Conservation (phyloP, 37 sponge, comb jelly and placozoan genomes). For the Ianthella basta region DNA sequence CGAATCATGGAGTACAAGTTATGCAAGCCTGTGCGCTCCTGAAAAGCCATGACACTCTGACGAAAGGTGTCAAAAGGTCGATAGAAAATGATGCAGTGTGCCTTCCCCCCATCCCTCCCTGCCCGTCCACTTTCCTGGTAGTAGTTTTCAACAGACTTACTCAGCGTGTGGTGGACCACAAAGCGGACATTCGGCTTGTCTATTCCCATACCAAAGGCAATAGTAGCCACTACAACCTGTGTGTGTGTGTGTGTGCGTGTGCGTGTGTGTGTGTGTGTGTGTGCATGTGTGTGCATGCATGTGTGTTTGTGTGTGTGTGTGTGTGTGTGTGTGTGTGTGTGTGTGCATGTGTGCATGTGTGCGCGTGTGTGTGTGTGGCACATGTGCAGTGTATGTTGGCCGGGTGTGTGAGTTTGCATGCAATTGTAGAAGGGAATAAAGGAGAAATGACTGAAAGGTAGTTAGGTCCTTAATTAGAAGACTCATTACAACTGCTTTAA, state of each 20-base stretch:
- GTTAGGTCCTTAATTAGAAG: no score
- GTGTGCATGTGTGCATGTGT: no score
- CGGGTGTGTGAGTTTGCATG: no score
- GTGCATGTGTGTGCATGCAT: no score
- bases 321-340: no score
- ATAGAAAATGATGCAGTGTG: slow-evolving; percentile 89
- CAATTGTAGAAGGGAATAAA: no score
- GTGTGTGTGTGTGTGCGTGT: neutral
- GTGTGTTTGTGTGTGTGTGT: no score
- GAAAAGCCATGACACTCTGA: slow-evolving; percentile 86
- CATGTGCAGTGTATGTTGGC: neutral
- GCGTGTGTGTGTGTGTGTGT: no score
- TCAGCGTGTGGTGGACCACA: slow-evolving; percentile 93
- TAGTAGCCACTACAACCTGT: slow-evolving; percentile 68
- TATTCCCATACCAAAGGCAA: slow-evolving; percentile 97
- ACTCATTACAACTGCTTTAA: no score
- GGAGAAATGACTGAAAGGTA: no score
- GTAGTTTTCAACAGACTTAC: slow-evolving; percentile 96
- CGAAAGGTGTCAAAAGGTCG: slow-evolving; percentile 57
- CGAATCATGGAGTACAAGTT: slow-evolving; percentile 78
- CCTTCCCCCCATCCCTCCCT: slow-evolving; percentile 86
- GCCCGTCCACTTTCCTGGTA: slow-evolving; percentile 98
- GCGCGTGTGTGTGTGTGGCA: no score
- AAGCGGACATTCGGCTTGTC: slow-evolving; percentile 92
- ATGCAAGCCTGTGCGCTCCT: slow-evolving; percentile 67